Percentiles rank a stretch among this genome's conserved stretches.
Evolutionary conservation across 1,140 invertebrate genomes (phyloP).

Genomic region (Pachypeltis micranthus): DNA sequence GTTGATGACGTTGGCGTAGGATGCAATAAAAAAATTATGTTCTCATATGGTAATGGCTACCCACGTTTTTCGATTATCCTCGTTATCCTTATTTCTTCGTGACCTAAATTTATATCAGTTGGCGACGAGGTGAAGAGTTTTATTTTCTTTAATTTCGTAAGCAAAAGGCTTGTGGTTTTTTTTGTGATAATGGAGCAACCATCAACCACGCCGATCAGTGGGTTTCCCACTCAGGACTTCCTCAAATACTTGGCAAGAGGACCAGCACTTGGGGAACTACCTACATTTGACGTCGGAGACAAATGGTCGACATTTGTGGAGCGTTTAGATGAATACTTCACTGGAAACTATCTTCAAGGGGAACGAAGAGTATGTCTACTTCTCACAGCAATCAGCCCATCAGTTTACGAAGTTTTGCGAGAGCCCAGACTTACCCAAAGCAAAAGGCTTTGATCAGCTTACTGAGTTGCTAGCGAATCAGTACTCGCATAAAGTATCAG

Average conservation of each 20-base stretch:
- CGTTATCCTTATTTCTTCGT: too few relatives aligned
- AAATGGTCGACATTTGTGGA: slow-evolving; percentile 1
- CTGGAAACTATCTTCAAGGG: neutral
- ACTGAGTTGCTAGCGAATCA: neutral
- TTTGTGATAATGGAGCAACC: too few relatives aligned
- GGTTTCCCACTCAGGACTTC: neutral
- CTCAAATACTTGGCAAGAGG: neutral
- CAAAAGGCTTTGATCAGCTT: neutral
- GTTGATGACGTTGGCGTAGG: too few relatives aligned
- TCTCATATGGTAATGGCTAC: too few relatives aligned
- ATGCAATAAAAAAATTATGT: too few relatives aligned
- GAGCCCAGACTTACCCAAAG: neutral
- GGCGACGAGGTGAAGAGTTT: too few relatives aligned
- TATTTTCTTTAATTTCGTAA: too few relatives aligned
- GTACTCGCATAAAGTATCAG: neutral
- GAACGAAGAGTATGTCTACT: neutral
- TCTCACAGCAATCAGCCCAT: neutral
- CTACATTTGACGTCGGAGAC: neutral
- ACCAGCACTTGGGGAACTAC: neutral
- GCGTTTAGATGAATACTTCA: neutral
- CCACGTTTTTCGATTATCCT: too few relatives aligned
- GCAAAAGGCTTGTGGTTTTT: too few relatives aligned
- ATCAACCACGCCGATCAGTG: too few relatives aligned
- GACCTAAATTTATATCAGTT: too few relatives aligned
- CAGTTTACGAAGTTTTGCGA: neutral